Percentiles rank a stretch among this genome's conserved stretches.
phyloP scores from a whole-genome alignment of 2,888 invertebrate species.

The Drosophila limbata region DNA sequence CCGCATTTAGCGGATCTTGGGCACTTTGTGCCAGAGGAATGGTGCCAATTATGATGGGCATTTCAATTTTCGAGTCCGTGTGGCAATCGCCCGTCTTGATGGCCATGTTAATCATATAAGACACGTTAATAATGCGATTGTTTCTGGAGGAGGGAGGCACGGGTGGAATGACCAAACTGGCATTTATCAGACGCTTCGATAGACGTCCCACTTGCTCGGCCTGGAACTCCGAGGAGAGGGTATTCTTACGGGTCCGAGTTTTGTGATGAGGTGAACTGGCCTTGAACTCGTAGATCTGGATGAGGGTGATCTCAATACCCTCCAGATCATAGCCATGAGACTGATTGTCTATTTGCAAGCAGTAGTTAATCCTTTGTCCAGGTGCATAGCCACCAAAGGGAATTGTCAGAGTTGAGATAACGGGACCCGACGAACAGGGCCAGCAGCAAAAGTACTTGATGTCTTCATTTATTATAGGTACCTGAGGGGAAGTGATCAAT shows the following conservation, averaged over 20 bases:
- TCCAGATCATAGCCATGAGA: slow-evolving; percentile 85
- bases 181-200: slow-evolving; percentile 58
- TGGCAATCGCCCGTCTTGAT: slow-evolving; percentile 49
- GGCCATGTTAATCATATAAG: slow-evolving; percentile 50
- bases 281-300: slow-evolving; percentile 56
- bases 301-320: slow-evolving; percentile 54
- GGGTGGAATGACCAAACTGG: slow-evolving; percentile 59
- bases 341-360: slow-evolving; percentile 89
- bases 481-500: slow-evolving; percentile 27
- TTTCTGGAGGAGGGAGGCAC: slow-evolving; percentile 65
- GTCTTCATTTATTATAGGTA: slow-evolving; percentile 53
- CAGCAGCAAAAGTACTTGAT: slow-evolving; percentile 72
- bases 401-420: slow-evolving; percentile 77
- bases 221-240: slow-evolving; percentile 36
- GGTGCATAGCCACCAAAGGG: slow-evolving; percentile 90
- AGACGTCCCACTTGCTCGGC: slow-evolving; percentile 55
- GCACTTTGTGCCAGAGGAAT: slow-evolving; percentile 70
- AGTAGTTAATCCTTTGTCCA: slow-evolving; percentile 89
- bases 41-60: slow-evolving; percentile 73
- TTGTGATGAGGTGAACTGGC: slow-evolving; percentile 56
- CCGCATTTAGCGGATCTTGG: slow-evolving; percentile 47
- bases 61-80: slow-evolving; percentile 24
- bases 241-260: slow-evolving; percentile 27
- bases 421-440: slow-evolving; percentile 67
- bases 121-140: slow-evolving; percentile 52